Evolutionary conservation across 2,888 invertebrate genomes (phyloP).

Genomic region (Xestia xanthographa): DNA sequence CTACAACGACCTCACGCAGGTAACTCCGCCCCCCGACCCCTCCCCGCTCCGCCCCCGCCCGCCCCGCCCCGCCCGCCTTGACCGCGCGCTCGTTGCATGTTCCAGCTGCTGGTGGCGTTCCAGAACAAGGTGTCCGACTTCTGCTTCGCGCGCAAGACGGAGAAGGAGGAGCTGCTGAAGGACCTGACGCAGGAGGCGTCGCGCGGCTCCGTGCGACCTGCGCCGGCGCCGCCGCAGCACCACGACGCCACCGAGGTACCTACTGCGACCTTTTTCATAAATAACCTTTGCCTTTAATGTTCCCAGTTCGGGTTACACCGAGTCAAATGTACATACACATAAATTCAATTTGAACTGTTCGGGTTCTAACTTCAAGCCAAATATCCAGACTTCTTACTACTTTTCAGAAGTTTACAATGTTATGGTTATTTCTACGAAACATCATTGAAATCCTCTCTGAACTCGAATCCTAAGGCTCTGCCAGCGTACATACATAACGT

Average conservation of each 20-base stretch:
- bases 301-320: not conserved
- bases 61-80: not conserved
- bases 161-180: constrained; percentile 99
- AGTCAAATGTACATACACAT: too few species aligned
- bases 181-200: constrained; percentile 97
- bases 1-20: constrained; percentile 97
- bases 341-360: too few species aligned
- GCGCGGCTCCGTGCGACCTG: constrained; percentile 90
- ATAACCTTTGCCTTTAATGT: not conserved
- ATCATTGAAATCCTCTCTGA: not conserved
- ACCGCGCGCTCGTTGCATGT: constrained; percentile 12
- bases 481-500: not conserved
- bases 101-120: constrained; percentile 96
- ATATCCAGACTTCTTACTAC: not conserved
- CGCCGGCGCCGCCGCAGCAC: constrained; percentile 76
- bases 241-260: constrained; percentile 68
- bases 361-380: not conserved
- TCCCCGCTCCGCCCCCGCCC: too few species aligned
- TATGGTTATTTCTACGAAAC: not conserved
- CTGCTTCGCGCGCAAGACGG: constrained; percentile 99
- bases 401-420: not conserved
- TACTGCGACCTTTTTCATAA: too few species aligned
- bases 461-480: not conserved
- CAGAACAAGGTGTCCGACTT: constrained; percentile 99
- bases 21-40: constrained; percentile 67